Evolutionary conservation across 2,113 vertebrate genomes (phyloP).

Genomic region (Eudorcas thomsonii): DNA sequence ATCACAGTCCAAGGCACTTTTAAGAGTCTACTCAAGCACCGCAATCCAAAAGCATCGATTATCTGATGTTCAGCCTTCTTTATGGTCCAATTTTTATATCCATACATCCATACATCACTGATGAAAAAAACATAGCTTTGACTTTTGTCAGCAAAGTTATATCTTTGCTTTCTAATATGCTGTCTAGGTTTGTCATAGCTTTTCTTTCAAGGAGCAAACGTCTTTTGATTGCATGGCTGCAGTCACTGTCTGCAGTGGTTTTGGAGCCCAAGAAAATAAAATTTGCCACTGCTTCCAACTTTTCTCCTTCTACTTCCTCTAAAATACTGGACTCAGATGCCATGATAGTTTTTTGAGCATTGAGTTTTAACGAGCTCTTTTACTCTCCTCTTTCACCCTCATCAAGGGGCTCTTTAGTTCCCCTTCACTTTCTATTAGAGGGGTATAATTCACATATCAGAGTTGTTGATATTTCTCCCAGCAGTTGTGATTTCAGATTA

Average conservation of each 20-base stretch:
- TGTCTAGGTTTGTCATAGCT: not conserved
- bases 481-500: not conserved
- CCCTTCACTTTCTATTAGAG: not conserved
- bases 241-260: not conserved
- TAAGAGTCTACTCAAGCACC: not conserved
- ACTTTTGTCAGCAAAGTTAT: not conserved
- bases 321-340: not conserved
- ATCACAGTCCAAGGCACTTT: not conserved
- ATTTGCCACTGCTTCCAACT: not conserved
- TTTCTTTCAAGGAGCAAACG: not conserved
- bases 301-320: not conserved
- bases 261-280: not conserved
- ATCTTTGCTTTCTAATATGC: not conserved
- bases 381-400: not conserved
- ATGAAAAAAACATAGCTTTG: not conserved
- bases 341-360: not conserved
- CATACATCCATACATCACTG: not conserved
- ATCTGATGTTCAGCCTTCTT: not conserved
- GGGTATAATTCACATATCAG: not conserved
- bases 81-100: not conserved
- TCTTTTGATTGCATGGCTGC: not conserved
- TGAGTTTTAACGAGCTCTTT: not conserved
- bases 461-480: not conserved
- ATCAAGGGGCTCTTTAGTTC: not conserved
- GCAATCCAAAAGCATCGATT: not conserved